Conservation (phyloP, 1,140 invertebrate genomes). For the Drosophila setifemur region DNA sequence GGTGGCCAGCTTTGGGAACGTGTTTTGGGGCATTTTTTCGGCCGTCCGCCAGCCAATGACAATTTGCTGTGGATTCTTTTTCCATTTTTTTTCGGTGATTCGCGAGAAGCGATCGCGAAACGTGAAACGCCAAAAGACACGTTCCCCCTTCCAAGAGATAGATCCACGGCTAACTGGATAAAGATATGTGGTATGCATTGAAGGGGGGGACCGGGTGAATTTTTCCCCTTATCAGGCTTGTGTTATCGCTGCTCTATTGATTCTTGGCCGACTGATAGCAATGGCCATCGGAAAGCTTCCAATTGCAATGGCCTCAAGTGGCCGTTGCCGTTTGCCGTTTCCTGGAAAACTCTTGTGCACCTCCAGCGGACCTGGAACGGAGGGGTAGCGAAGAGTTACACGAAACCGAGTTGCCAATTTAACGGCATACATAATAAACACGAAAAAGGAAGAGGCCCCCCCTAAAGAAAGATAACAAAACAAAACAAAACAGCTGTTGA, state of each 20-base stretch:
- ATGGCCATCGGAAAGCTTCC: conserved; percentile 13
- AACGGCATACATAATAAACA: conserved; percentile 48
- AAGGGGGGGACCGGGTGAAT: too few species aligned
- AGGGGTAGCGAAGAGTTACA: neutral
- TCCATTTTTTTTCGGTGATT: neutral
- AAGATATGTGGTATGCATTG: conserved; percentile 8
- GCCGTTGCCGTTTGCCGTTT: conserved; percentile 51
- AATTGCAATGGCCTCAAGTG: conserved; percentile 57
- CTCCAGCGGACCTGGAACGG: conserved; percentile 61
- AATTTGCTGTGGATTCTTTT: conserved; percentile 28
- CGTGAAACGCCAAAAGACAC: conserved; percentile 60
- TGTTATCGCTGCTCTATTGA: conserved; percentile 32
- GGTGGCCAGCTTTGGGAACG: conserved; percentile 59
- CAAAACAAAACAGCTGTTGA: conserved; percentile 64
- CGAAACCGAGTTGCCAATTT: conserved; percentile 30
- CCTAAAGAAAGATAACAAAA: conserved; percentile 2
- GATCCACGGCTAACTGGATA: conserved; percentile 12
- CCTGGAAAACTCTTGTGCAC: conserved; percentile 59
- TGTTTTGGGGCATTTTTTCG: conserved; percentile 59
- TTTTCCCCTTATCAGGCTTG: conserved; percentile 19
- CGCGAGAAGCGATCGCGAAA: conserved; percentile 28
- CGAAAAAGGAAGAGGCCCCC: conserved; percentile 35
- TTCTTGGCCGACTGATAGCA: conserved; percentile 25
- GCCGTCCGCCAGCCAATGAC: conserved; percentile 54
- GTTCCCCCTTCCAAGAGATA: conserved; percentile 40